These are phyloP conservation scores for Stichodactyla mertensii DNA, from an alignment of 64 coral and sea anemone species.

Conservation along the genomic window DNA sequence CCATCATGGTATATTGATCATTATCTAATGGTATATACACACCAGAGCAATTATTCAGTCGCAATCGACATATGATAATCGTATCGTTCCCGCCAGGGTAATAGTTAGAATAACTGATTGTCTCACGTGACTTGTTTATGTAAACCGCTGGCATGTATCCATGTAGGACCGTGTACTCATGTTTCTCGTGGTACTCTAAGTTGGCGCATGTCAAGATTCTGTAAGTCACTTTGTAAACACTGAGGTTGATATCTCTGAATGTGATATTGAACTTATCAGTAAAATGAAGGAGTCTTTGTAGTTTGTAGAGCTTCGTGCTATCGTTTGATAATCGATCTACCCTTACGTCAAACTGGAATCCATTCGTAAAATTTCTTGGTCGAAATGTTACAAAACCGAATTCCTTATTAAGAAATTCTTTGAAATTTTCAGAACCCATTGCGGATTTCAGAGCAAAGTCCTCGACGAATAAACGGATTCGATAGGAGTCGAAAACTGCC, in stretches of 20 bases:
- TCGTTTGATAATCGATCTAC: neutral
- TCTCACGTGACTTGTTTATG: neutral
- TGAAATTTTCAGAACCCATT: neutral
- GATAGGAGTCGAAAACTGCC: slow-evolving; percentile 21
- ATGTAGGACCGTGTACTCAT: neutral
- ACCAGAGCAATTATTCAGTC: neutral
- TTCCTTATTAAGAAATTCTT: neutral
- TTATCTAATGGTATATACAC: slow-evolving; percentile 6
- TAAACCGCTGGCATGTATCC: slow-evolving; percentile 16
- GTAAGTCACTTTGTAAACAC: neutral
- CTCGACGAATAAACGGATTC: slow-evolving; percentile 7
- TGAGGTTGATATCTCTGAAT: neutral
- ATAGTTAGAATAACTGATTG: neutral
- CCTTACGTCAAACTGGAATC: neutral
- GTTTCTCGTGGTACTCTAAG: neutral
- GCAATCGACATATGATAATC: neutral
- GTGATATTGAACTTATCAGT: neutral
- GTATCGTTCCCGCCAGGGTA: neutral
- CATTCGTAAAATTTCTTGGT: neutral
- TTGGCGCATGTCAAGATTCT: neutral
- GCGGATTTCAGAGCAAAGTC: neutral
- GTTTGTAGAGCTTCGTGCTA: neutral
- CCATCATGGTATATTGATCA: neutral
- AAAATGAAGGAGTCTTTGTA: neutral
- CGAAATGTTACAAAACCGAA: neutral